Percentiles rank a stretch among this genome's conserved stretches.
These are phyloP conservation scores for Trichosurus vulpecula DNA, from an alignment of 2,797 vertebrate species.

Conservation along the genomic window DNA sequence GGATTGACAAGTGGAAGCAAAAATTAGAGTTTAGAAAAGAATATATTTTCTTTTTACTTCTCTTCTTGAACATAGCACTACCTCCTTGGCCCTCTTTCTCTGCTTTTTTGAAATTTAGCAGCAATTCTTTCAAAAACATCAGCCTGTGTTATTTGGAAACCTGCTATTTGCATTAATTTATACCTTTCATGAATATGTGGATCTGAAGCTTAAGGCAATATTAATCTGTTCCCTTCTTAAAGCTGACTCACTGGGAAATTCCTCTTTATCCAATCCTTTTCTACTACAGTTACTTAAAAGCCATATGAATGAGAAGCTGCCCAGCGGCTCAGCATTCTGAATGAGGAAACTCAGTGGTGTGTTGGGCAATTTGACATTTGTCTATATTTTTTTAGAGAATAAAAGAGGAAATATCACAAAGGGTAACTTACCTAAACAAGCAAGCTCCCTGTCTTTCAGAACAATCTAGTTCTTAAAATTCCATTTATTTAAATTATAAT, in stretches of 20 bases:
- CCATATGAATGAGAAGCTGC: neutral
- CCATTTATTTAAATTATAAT: constrained; percentile 23
- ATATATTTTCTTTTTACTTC: constrained; percentile 14
- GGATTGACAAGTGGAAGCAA: constrained; percentile 7
- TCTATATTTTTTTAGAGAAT: constrained; percentile 17
- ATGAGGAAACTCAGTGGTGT: neutral
- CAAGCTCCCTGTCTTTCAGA: constrained; percentile 5
- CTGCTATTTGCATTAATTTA: constrained; percentile 32
- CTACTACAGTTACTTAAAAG: constrained; percentile 1
- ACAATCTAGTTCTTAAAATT: constrained; percentile 17
- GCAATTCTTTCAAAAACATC: neutral
- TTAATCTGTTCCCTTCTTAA: constrained; percentile 10
- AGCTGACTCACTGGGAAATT: constrained; percentile 13
- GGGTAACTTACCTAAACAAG: constrained; percentile 5
- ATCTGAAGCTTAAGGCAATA: constrained; percentile 14
- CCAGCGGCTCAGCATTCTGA: neutral
- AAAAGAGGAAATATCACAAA: neutral
- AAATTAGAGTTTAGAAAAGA: constrained; percentile 2
- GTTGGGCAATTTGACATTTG: neutral
- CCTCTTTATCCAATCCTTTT: neutral
- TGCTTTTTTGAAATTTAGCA: neutral
- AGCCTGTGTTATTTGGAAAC: neutral
- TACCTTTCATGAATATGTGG: constrained; percentile 25
- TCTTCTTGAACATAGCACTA: neutral
- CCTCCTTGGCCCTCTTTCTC: neutral